Percentiles rank a stretch among this genome's conserved stretches.
Evolutionary conservation across 1,140 invertebrate species (phyloP).

Genomic region (Camponotus vicinus): DNA sequence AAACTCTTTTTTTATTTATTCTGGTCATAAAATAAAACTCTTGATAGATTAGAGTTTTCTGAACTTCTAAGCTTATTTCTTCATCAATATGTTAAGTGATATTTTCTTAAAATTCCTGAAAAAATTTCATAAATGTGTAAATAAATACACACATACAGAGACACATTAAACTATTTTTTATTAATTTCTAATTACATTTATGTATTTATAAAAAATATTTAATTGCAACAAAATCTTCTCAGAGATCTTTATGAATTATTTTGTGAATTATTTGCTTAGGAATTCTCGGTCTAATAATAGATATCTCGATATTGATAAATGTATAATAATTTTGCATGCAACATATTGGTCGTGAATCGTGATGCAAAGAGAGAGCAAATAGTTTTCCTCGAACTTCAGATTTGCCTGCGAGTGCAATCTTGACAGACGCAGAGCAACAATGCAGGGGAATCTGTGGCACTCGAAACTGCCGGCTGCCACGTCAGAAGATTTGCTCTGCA

Average conservation of each 20-base stretch:
- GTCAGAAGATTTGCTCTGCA: conserved; percentile 40
- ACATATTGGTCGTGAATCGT: not conserved
- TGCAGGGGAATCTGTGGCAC: conserved; percentile 22
- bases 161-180: not conserved
- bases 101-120: not conserved
- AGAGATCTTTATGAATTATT: not conserved
- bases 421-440: conserved; percentile 23
- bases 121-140: not conserved
- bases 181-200: conserved; percentile 10
- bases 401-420: not conserved
- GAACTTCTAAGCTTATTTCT: not conserved
- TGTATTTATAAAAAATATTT: not conserved
- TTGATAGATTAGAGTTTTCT: not conserved
- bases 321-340: not conserved
- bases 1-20: not conserved
- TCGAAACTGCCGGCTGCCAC: conserved; percentile 45
- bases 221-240: not conserved
- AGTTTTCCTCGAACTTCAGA: conserved; percentile 27
- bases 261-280: not conserved
- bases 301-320: not conserved
- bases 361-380: not conserved
- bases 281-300: too few relatives aligned
- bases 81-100: too few relatives aligned
- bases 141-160: not conserved
- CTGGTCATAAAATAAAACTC: not conserved